phyloP scores from a whole-genome alignment of 2,797 vertebrate genomes.

The Acanthurus tractus region DNA sequence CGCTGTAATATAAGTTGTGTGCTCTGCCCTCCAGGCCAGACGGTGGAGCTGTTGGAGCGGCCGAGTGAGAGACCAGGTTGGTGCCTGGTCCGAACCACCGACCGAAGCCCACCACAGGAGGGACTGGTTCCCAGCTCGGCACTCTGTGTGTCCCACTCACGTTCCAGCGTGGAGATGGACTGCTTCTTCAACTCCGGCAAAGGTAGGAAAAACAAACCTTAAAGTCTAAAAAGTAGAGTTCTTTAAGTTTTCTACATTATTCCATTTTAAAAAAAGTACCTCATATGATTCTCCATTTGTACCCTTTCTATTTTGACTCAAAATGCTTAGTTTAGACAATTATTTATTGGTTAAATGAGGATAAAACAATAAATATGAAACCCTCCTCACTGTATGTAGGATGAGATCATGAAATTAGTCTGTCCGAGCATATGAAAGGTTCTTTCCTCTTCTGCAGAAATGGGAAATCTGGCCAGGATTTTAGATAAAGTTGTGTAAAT shows the following conservation, averaged over 20 bases:
- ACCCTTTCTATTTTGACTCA: too few species aligned
- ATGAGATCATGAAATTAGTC: too few species aligned
- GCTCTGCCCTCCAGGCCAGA: conserved; percentile 87
- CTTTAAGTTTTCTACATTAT: too few species aligned
- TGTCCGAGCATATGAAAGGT: not conserved
- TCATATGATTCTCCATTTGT: too few species aligned
- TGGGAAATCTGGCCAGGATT: not conserved
- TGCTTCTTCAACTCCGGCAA: conserved; percentile 90
- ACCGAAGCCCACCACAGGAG: conserved; percentile 92
- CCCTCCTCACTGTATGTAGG: too few species aligned
- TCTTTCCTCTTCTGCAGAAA: not conserved
- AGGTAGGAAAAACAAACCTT: conserved; percentile 72
- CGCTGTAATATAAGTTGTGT: not conserved
- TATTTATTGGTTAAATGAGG: too few species aligned
- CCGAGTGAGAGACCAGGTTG: conserved; percentile 94
- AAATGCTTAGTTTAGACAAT: too few species aligned
- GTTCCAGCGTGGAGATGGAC: conserved; percentile 99
- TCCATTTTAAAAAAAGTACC: too few species aligned
- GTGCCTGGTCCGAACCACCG: conserved; percentile 95
- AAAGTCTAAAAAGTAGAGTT: not conserved
- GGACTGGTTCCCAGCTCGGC: conserved; percentile 94
- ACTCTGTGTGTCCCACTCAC: conserved; percentile 95
- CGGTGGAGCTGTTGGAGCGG: conserved; percentile 95
- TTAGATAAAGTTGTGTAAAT: not conserved
- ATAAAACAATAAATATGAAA: too few species aligned